A percentile compares a stretch with the other conserved stretches of the same genome.
phyloP scores from a whole-genome alignment of 2,888 invertebrate species.

The Prionchulus punctatus region DNA sequence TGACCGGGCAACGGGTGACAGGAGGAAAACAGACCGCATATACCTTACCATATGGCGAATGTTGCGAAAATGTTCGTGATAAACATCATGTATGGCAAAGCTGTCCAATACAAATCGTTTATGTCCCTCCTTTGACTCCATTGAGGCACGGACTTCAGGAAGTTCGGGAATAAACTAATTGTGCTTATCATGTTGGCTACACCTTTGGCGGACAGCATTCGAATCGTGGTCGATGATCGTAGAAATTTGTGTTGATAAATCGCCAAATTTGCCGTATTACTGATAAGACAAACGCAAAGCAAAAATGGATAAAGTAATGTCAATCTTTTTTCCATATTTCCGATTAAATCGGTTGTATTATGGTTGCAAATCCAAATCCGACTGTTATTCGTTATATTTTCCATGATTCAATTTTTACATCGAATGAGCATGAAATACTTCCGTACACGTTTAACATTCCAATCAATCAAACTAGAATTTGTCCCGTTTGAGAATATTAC shows the following conservation, averaged over 20 bases:
- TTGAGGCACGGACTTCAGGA: neutral
- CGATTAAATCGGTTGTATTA: neutral
- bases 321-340: neutral
- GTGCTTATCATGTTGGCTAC: conserved; percentile 6
- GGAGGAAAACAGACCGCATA: too few species aligned
- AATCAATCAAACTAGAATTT: too few species aligned
- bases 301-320: neutral
- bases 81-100: neutral
- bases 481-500: too few species aligned
- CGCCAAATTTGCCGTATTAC: conserved; percentile 3
- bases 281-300: neutral
- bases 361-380: too few species aligned
- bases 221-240: conserved; percentile 9
- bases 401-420: too few species aligned
- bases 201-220: conserved; percentile 7
- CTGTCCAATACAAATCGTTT: neutral
- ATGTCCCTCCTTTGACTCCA: neutral
- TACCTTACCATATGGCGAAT: conserved; percentile 10
- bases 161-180: neutral
- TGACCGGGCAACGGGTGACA: too few species aligned
- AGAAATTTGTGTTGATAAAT: conserved; percentile 8
- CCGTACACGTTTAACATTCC: too few species aligned
- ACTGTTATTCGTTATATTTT: too few species aligned
- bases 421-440: too few species aligned
- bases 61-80: conserved; percentile 7